Evolutionary conservation across 2,797 vertebrate species (phyloP).

Genomic region (Macropodus opercularis): DNA sequence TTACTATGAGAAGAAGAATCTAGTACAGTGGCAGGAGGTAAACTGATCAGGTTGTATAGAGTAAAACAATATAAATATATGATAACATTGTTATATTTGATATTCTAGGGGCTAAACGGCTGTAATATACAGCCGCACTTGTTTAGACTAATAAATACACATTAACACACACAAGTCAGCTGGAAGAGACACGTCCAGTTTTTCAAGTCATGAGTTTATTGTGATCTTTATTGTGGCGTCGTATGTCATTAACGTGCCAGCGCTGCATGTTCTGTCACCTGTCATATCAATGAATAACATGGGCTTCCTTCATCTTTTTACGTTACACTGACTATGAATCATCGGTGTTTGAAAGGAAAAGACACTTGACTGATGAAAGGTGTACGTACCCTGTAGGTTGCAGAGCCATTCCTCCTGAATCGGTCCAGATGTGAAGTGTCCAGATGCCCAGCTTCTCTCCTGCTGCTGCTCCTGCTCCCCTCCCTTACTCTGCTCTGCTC

Average conservation of each 20-base stretch:
- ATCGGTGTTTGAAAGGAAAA: no score
- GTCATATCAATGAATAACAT: no score
- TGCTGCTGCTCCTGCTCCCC: conserved; percentile 1
- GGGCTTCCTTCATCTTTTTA: no score
- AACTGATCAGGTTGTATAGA: neutral
- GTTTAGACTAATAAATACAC: neutral
- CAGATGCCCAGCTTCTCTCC: conserved; percentile 36
- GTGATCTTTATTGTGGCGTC: no score
- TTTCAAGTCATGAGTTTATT: neutral
- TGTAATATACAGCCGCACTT: no score
- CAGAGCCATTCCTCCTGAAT: conserved; percentile 52
- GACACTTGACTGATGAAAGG: neutral
- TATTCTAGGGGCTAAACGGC: neutral
- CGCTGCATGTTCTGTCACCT: no score
- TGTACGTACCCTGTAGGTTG: conserved; percentile 66
- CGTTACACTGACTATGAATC: no score
- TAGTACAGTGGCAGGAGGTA: neutral
- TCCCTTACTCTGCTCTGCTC: conserved; percentile 36
- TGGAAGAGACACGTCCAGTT: neutral
- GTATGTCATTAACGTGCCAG: no score
- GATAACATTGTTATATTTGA: no score
- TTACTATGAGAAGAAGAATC: neutral
- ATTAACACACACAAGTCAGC: neutral
- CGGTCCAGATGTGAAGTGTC: conserved; percentile 58
- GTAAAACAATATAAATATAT: neutral